phyloP scores from a whole-genome alignment of 2,888 invertebrate species.

The Acanthosoma haemorrhoidale region DNA sequence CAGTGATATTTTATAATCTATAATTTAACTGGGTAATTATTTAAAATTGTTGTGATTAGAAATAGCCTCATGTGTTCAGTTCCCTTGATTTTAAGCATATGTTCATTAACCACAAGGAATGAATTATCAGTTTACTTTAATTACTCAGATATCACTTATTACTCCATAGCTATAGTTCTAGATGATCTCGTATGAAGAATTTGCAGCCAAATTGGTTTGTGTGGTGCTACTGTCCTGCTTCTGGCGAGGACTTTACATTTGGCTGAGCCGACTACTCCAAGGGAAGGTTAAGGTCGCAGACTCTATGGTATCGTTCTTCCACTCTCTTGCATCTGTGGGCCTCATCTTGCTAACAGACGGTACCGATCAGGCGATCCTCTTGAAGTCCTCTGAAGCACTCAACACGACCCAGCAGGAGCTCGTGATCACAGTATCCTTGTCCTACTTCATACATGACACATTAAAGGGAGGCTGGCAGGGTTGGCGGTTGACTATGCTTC shows the following conservation, averaged over 20 bases:
- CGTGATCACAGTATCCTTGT: neutral
- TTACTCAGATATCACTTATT: too few relatives aligned
- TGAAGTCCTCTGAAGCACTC: neutral
- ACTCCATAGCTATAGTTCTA: too few relatives aligned
- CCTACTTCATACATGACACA: neutral
- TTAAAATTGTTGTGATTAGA: too few relatives aligned
- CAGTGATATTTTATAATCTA: too few relatives aligned
- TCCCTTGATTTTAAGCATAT: too few relatives aligned
- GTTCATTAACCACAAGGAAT: too few relatives aligned
- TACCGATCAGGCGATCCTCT: neutral
- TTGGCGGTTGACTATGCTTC: neutral
- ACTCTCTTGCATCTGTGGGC: neutral
- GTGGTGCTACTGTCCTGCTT: neutral
- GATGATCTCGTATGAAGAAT: too few relatives aligned
- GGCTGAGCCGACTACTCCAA: neutral
- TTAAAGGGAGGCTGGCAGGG: neutral
- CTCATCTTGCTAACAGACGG: neutral
- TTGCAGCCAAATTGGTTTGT: neutral
- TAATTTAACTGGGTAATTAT: too few relatives aligned
- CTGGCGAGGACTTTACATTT: neutral
- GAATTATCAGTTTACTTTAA: too few relatives aligned
- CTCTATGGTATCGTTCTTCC: neutral
- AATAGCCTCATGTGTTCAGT: too few relatives aligned
- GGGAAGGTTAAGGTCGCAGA: neutral
- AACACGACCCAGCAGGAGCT: neutral